Evolutionary conservation across 2,113 vertebrate species (phyloP).

Genomic region (Eolophus roseicapilla): DNA sequence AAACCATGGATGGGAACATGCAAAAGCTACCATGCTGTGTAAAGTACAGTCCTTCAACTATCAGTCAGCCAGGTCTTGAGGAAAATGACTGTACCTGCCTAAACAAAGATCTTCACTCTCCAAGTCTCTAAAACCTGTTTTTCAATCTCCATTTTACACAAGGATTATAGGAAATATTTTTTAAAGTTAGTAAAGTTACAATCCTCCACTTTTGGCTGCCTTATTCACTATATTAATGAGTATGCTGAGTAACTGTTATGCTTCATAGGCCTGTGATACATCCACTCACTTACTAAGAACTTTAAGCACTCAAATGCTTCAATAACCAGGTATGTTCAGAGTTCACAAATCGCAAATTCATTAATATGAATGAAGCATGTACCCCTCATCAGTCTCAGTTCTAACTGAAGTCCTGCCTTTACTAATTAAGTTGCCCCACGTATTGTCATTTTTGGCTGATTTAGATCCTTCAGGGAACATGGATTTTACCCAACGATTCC

Average conservation of each 20-base stretch:
- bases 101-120: neutral
- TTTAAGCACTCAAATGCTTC: neutral
- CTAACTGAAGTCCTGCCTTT: slow-evolving; percentile 25
- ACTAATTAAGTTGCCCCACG: neutral
- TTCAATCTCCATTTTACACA: neutral
- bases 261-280: neutral
- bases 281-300: neutral
- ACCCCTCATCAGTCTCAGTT: neutral
- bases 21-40: neutral
- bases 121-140: neutral
- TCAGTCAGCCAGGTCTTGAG: neutral
- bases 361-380: neutral
- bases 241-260: neutral
- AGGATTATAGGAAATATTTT: neutral
- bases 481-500: neutral
- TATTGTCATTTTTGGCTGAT: slow-evolving; percentile 13
- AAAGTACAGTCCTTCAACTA: neutral
- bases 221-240: neutral
- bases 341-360: too few relatives aligned
- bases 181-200: neutral
- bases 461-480: neutral
- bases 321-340: neutral
- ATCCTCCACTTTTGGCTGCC: neutral
- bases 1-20: neutral
- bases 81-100: neutral